Base-by-base conservation (phyloP, 2,113 vertebrate species). In the Rhynchomys soricoides region DNA sequence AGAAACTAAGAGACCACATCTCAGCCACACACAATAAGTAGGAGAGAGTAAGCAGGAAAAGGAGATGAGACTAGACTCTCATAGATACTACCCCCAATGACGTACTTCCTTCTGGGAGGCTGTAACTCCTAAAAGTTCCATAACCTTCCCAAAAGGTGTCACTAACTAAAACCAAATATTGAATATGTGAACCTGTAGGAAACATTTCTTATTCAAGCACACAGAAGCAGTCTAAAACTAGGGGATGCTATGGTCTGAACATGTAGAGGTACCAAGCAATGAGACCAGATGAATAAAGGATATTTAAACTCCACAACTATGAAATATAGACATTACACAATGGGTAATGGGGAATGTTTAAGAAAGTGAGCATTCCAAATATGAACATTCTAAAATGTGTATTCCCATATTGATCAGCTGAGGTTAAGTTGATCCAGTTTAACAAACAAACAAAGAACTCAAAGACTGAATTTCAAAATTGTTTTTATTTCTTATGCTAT, bases 381-480 rank as follows among this genome's bases (percentile, higher is more conserved):
- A 26, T 37, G 8, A 24, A 2, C 45, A 31, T 85, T 86, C 8
- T 92, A 16, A 71, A 66, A 8, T 59, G 4, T 68, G 0, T 73
- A 82, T 74, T 7, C n/a, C 13, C 3, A 0, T 55, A 19, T 68
- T 3, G 22, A 9, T 68, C 22, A 89, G 2, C 2, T 93, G 55
- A 45, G 11, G 10, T 43, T 93, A 50, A 29, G 1, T 91, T 89
- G 50, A 68, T 24, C 55, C 48, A 6, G 24, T 13, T 50, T 52
- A 89, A 70, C 34, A 66, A 74, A 81, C 52, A 73, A 31, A 7
- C 5, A 48, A 45, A 55, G 40, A 71, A 70, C 5, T 75, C 16
- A 83, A 97, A 66, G 11, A 71, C 2, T 94, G 16, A 37, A 81
- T 79, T 75, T 95, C 45, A 87, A 83, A 68, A 7, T 74, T 7